Evolutionary conservation across 2,888 invertebrate genomes (phyloP).

Genomic region (Pheosia gnoma): DNA sequence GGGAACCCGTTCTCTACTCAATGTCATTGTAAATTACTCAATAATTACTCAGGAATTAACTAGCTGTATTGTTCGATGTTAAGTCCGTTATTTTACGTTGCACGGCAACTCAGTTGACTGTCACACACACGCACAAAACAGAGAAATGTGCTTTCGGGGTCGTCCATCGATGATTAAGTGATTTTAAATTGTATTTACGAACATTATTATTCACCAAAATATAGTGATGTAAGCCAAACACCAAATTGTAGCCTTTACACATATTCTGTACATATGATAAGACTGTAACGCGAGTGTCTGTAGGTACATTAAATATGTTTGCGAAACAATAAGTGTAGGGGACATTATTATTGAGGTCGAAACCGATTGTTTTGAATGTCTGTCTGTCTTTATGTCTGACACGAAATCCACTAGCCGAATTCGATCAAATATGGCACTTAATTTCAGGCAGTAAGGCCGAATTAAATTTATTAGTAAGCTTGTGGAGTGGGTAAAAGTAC

Average conservation of each 20-base stretch:
- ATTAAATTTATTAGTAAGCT: too few relatives aligned
- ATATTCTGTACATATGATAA: not conserved
- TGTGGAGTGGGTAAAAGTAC: too few relatives aligned
- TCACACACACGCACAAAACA: constrained; percentile 72
- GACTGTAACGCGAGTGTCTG: too few relatives aligned
- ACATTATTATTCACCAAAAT: constrained; percentile 55
- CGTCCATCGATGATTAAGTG: constrained; percentile 57
- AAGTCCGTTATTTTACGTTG: constrained; percentile 41
- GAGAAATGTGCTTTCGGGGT: constrained; percentile 67
- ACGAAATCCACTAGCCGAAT: too few relatives aligned
- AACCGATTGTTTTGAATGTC: too few relatives aligned
- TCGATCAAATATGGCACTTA: too few relatives aligned
- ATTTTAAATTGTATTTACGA: constrained; percentile 48
- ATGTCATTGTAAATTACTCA: constrained; percentile 47
- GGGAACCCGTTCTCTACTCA: constrained; percentile 28
- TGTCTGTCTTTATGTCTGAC: too few relatives aligned
- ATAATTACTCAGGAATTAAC: constrained; percentile 47
- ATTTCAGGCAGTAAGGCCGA: too few relatives aligned
- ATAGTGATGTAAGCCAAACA: constrained; percentile 74
- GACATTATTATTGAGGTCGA: too few relatives aligned
- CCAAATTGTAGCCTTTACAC: constrained; percentile 75
- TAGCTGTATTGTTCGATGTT: constrained; percentile 50
- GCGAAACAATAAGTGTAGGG: too few relatives aligned
- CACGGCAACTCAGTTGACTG: constrained; percentile 59
- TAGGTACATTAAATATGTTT: too few relatives aligned